Percentiles rank a stretch among this genome's conserved stretches.
Evolutionary conservation across 2,797 vertebrate genomes (phyloP).

Genomic region (Macropodus opercularis): DNA sequence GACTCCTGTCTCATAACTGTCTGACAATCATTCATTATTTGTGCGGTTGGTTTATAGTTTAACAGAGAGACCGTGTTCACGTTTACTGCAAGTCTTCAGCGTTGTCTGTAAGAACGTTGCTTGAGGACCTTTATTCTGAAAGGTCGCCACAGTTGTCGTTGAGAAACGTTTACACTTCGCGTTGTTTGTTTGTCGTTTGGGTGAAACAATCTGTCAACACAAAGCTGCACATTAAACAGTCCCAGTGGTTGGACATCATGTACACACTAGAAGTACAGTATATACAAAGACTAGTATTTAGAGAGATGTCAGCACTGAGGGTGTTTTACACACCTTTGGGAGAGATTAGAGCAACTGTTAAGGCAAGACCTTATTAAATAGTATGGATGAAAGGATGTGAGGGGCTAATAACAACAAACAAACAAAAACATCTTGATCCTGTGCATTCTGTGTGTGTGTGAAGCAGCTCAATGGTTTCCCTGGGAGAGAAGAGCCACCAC

Average conservation of each 20-base stretch:
- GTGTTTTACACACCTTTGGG: conserved; percentile 17
- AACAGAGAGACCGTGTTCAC: not conserved
- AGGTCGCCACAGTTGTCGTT: not conserved
- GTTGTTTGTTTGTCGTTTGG: not conserved
- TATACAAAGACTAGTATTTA: not conserved
- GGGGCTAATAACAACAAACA: conserved; percentile 11
- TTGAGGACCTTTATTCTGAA: too few relatives aligned
- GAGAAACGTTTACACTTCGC: too few relatives aligned
- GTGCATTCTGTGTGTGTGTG: conserved; percentile 56
- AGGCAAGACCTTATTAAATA: not conserved
- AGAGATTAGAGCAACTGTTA: not conserved
- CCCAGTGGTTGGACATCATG: too few relatives aligned
- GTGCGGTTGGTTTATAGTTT: not conserved
- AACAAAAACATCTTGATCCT: conserved; percentile 6
- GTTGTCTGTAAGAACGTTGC: too few relatives aligned
- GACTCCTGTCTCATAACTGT: not conserved
- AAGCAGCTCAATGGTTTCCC: conserved; percentile 85
- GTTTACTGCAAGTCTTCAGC: not conserved
- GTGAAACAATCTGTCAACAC: not conserved
- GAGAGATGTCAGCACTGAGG: conserved; percentile 1
- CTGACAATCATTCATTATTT: not conserved
- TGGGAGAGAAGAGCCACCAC: conserved; percentile 74
- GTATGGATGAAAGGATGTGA: not conserved
- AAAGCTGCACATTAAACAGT: not conserved
- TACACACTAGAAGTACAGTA: too few relatives aligned